Base-by-base conservation (phyloP, 2,888 invertebrate genomes). In the Drosophila dives region DNA sequence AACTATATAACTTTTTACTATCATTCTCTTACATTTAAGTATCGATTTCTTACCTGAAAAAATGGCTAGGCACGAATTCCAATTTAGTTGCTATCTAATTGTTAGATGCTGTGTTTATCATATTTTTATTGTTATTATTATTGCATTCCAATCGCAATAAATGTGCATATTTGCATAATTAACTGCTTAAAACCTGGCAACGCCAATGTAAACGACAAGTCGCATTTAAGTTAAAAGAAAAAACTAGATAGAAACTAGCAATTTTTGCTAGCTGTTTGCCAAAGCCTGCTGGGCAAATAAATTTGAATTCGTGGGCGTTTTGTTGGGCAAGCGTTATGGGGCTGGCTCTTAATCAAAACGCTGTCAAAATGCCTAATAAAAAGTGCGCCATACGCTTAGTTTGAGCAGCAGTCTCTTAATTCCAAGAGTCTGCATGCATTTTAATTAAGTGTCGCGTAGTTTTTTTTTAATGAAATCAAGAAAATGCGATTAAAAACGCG, bases 281-380 rank as follows among this genome's bases (percentile, higher is more conserved):
- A 83, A 68, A 72, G 68, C 59, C 60, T 42, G 77, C 68, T 66
- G 59, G 33, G 58, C 62, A 55, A 38, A 61, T 32, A 55, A 38
- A 45, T 38, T 63, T 59, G 15, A 12, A 56, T 15, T 75, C 53
- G 86, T 83, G 83, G 82, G 85, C 82, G 85, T 82, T 48, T 32
- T 36, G 55, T 63, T 63, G 58, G 63, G 40, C 61, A 72, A 56
- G 51, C 66, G 61, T 34, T 34, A 6, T 56, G 72, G 48, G 64
- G 75, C 51, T 77, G 80, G 67, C 77, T 77, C 77, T 83, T 83
- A 83, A 83, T 85, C 86, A 85, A 85, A 83, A 77, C 38, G 77
- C 83, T 83, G 83, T 82, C 85, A 82, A 83, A 83, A 77, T 85
- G 85, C 80, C 75, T 85, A 82, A 83, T 83, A 83, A 83, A 83